Conservation (phyloP, 2,888 invertebrate genomes). For the Sphaerolaimus hirsutus region DNA sequence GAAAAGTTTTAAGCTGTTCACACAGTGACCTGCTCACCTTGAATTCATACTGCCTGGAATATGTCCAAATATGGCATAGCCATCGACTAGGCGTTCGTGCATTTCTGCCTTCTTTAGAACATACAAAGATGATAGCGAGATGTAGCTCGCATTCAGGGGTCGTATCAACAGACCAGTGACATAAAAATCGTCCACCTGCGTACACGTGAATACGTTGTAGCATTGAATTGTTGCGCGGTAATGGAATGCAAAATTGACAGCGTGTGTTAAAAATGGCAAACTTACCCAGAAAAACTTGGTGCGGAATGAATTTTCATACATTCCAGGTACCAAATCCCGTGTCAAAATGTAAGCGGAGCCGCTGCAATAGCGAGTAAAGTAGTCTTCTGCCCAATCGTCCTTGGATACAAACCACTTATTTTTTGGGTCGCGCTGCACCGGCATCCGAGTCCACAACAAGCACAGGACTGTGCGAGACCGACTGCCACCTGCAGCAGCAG, state of each 20-base stretch:
- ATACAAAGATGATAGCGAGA: slow-evolving; percentile 4
- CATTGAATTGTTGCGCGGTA: background rate
- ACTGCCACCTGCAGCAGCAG: no score
- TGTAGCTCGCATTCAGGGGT: slow-evolving; percentile 1
- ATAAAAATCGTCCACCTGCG: slow-evolving; percentile 6
- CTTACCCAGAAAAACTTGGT: slow-evolving; percentile 5
- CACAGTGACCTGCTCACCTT: no score
- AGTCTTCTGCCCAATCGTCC: slow-evolving; percentile 22
- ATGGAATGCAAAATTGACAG: background rate
- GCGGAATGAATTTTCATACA: slow-evolving; percentile 17
- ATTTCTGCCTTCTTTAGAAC: slow-evolving; percentile 3
- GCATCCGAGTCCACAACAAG: slow-evolving; percentile 26
- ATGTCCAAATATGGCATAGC: slow-evolving; percentile 7
- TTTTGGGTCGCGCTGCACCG: slow-evolving; percentile 21
- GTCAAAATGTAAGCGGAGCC: slow-evolving; percentile 27
- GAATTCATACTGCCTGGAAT: slow-evolving; percentile 2
- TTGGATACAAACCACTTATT: slow-evolving; percentile 25
- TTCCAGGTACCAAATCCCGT: slow-evolving; percentile 16
- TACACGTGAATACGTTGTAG: background rate
- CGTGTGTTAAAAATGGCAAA: background rate
- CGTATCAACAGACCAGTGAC: slow-evolving; percentile 4
- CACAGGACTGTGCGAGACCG: slow-evolving; percentile 17
- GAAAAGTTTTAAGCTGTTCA: no score
- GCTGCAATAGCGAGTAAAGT: slow-evolving; percentile 27
- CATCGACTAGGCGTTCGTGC: slow-evolving; percentile 2